Evolutionary conservation across 2,888 invertebrate genomes (phyloP), one percentile per base, ranked within the genome.

Genomic region (Melangyna quadrimaculata): DNA sequence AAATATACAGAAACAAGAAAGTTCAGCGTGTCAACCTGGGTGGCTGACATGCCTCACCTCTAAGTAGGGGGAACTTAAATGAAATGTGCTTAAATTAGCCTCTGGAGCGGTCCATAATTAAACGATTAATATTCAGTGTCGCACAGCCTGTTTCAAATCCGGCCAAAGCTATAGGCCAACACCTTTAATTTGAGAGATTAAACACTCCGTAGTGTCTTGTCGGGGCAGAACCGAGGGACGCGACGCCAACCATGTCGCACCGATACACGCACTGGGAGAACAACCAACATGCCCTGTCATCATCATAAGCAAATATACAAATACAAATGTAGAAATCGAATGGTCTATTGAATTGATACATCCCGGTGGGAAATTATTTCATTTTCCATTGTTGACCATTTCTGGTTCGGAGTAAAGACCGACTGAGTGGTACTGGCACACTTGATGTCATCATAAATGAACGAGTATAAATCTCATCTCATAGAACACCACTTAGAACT

Each of bases 101-200:
- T 37, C 53, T 29, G 65, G 29, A 70, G 27, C 73, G 74, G 40
- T 40, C 80, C 67, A 63, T 86, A 86, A 86, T 86, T 81, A 73
- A 86, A 81, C 86, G 81, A 81, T 86, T 86, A 86, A 70, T 81
- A 86, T 86, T 61, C 86, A 86, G 65, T 78, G 74, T 74, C 74
- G 70, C 83, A 61, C 12, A 51, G 78, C 45, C 53, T 69, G 74
- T 77, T 81, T 69, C 72, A 86, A 86, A 86, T 86, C 81, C 59
- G 73, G 70, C 63, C 63, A 65, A 59, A 61, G 48, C 48, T 27
- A 17, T 80, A 72, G 55, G 63, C 77, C 69, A 69, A 78, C 86
- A 81, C 86, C 72, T 86, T 75, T 61, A 32, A 71, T 67, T 65
- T 43, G 59, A 80, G 53, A 80, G 67, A 69, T 53, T 73, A 69